Percentiles rank a stretch among this genome's conserved stretches.
Evolutionary conservation across 2,888 invertebrate genomes (phyloP).

Genomic region (Beris chalybata): DNA sequence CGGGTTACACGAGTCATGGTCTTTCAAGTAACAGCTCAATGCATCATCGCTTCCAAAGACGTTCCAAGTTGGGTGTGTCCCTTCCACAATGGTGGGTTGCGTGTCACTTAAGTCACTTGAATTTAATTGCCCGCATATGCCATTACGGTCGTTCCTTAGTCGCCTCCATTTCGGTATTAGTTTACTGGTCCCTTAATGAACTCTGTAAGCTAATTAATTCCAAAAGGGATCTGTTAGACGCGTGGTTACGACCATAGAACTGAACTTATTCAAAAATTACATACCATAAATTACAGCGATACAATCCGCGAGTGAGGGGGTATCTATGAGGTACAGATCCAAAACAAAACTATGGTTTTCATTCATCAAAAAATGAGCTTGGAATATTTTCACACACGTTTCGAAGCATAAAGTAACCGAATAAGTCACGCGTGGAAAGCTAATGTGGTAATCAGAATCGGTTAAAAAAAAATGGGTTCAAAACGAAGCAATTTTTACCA

Average conservation of each 20-base stretch:
- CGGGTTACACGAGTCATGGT: constrained; percentile 9
- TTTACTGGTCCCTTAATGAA: constrained; percentile 20
- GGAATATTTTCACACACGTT: no score
- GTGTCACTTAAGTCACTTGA: constrained; percentile 24
- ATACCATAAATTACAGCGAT: background rate
- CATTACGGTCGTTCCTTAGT: constrained; percentile 9
- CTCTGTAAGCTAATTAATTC: constrained; percentile 24
- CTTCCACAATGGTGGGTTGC: constrained; percentile 19
- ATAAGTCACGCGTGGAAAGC: no score
- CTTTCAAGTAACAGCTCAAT: constrained; percentile 16
- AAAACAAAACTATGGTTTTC: no score
- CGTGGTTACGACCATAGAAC: constrained; percentile 3
- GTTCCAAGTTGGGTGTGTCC: constrained; percentile 20
- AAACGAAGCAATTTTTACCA: no score
- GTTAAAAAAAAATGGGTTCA: no score
- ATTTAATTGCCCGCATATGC: constrained; percentile 31
- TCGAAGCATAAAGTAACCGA: no score
- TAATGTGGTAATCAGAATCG: no score
- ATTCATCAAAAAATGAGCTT: no score
- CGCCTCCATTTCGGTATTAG: constrained; percentile 19
- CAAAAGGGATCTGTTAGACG: constrained; percentile 11
- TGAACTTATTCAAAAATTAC: constrained; percentile 11
- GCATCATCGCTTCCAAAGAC: constrained; percentile 7
- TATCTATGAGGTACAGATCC: no score
- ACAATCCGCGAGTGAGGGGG: no score